Evolutionary conservation across 64 coral and sea anemone species (phyloP), one percentile per base, ranked within the genome.

Genomic region (Astreopora myriophthalma): DNA sequence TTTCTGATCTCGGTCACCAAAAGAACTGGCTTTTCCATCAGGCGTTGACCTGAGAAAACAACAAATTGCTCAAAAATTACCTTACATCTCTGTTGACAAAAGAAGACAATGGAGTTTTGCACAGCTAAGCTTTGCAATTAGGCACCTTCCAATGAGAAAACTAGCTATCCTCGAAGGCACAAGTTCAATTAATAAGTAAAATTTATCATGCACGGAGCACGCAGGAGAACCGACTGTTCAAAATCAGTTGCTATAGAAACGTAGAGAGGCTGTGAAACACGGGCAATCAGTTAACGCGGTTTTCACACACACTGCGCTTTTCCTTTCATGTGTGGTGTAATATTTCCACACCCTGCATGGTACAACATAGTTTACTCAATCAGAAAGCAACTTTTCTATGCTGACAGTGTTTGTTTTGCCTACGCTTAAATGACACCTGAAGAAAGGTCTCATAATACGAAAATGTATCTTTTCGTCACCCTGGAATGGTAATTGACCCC

Each of bases 161-260:
- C n/a, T 7, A 31, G 23, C 34, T 31, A 83, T 2, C 51, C 34
- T 39, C 16, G 14, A 55, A 65, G 57, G 33, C 17, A 25, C 79
- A 65, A 65, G 0, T 61, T 37, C 14, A 62, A 34, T 2, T 8
- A 16, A 36, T 13, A 80, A 24, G 20, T 19, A 73, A 55, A 55
- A 13, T 55, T 73, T 66, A 38, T 22, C 13, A 34, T 14, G 32
- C 34, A 73, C 70, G 16, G 33, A 6, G 33, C 70, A 35, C 6
- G 31, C 6, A 7, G 64, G 19, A 8, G 30, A n/a, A 2, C 5
- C 31, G 55, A n/a, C 33, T 38, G 31, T 37, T 64, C 79, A 82
- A 62, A 34, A 24, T 11, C 9, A 35, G 79, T 83, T 83, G 58
- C 79, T 34, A 83, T 83, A 33, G 79, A 55, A 83, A 83, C 79